These are phyloP conservation scores for Temnothorax unifasciatus DNA, from an alignment of 2,888 invertebrate species.

Conservation along the genomic window DNA sequence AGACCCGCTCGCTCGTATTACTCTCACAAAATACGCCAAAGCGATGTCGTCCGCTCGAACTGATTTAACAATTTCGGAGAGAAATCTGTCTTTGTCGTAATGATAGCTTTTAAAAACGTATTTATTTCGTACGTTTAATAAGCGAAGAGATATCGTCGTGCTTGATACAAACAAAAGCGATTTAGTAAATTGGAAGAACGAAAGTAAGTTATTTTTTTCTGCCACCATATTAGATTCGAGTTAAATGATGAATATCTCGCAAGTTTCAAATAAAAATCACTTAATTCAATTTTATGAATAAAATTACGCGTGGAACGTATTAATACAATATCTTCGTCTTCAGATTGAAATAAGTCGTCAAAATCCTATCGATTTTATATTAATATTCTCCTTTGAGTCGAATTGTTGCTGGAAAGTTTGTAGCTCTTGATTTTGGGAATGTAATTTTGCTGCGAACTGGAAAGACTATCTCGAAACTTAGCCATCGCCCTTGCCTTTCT, in stretches of 20 bases:
- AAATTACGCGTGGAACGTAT: neutral
- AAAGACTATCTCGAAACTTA: constrained; percentile 60
- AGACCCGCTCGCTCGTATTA: constrained; percentile 33
- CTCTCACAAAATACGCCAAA: constrained; percentile 41
- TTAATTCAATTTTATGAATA: neutral
- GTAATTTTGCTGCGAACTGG: constrained; percentile 30
- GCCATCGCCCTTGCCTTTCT: constrained; percentile 61
- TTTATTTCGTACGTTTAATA: neutral
- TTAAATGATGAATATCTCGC: neutral
- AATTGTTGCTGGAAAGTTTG: constrained; percentile 44
- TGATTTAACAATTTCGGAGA: constrained; percentile 40
- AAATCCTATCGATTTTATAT: constrained; percentile 8
- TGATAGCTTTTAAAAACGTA: constrained; percentile 1
- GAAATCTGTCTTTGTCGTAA: constrained; percentile 34
- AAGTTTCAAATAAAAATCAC: neutral
- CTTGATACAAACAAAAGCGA: neutral
- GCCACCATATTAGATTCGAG: neutral
- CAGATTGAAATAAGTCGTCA: neutral
- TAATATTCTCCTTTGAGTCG: constrained; percentile 22
- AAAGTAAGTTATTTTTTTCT: neutral
- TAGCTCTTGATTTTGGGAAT: constrained; percentile 45
- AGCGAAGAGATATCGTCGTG: neutral
- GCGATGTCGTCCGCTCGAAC: constrained; percentile 39
- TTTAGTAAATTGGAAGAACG: neutral
- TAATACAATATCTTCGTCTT: neutral